These are phyloP conservation scores for Agapetus fuscipes DNA, from an alignment of 2,888 invertebrate species.

Conservation along the genomic window DNA sequence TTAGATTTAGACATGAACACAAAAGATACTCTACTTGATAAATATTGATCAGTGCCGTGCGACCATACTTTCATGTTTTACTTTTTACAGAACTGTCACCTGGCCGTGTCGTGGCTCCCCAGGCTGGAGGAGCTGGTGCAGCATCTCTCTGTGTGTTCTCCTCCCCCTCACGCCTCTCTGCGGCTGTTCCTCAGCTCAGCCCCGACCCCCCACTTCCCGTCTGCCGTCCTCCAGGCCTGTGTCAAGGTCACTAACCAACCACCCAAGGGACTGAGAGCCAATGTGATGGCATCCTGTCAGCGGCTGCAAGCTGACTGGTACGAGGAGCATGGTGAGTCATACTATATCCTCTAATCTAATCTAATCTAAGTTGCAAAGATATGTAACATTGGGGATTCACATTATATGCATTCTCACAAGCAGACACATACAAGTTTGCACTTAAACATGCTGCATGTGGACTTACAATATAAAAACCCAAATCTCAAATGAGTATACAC, in stretches of 20 bases:
- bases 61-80: not conserved
- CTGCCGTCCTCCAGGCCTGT: constrained; percentile 84
- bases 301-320: constrained; percentile 73
- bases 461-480: too few relatives aligned
- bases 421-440: too few relatives aligned
- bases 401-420: too few relatives aligned
- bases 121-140: constrained; percentile 70
- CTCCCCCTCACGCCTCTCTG: constrained; percentile 60
- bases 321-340: constrained; percentile 62
- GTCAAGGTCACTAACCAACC: constrained; percentile 94
- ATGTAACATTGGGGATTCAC: too few relatives aligned
- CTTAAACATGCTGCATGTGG: too few relatives aligned
- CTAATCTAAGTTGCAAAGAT: too few relatives aligned
- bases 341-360: too few relatives aligned
- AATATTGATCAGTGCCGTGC: too few relatives aligned
- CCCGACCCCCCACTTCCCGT: constrained; percentile 79
- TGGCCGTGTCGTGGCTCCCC: constrained; percentile 91
- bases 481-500: too few relatives aligned
- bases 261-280: constrained; percentile 83
- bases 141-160: constrained; percentile 56
- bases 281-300: constrained; percentile 71
- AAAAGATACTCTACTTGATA: too few relatives aligned
- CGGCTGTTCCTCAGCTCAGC: constrained; percentile 83
- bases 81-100: constrained; percentile 72
- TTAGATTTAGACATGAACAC: too few relatives aligned